These are phyloP conservation scores for Nematolebias whitei DNA, from an alignment of 2,113 vertebrate species.

Conservation along the genomic window DNA sequence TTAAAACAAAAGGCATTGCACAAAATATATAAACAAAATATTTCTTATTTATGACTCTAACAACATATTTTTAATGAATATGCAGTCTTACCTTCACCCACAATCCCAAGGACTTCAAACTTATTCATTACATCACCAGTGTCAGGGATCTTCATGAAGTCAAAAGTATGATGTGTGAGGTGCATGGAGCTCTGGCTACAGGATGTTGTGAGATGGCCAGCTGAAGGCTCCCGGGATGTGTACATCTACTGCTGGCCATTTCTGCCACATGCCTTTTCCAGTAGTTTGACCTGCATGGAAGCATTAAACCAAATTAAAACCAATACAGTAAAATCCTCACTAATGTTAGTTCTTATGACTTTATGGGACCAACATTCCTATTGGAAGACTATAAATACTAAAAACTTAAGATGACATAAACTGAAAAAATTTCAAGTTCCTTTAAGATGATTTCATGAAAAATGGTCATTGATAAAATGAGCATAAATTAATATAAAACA, in stretches of 20 bases:
- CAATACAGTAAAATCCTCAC: neutral
- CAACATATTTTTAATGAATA: neutral
- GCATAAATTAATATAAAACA: conserved; percentile 6
- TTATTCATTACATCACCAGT: conserved; percentile 99
- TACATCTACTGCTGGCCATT: conserved; percentile 44
- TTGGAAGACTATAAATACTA: neutral
- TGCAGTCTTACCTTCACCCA: conserved; percentile 95
- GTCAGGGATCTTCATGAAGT: conserved; percentile 98
- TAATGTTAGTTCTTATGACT: neutral
- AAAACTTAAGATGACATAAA: too few relatives aligned
- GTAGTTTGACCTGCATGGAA: conserved; percentile 52
- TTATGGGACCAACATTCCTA: neutral
- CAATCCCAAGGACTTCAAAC: conserved; percentile 99
- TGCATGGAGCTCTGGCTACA: conserved; percentile 57
- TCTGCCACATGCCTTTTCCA: conserved; percentile 50
- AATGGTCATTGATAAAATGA: neutral
- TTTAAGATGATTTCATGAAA: neutral
- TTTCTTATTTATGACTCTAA: too few relatives aligned
- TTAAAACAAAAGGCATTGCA: too few relatives aligned
- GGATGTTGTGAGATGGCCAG: conserved; percentile 50
- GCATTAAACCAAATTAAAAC: neutral
- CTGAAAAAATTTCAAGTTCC: neutral
- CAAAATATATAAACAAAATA: too few relatives aligned
- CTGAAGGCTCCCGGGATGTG: conserved; percentile 39
- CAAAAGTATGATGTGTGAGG: conserved; percentile 79